Percentiles rank a stretch among this genome's conserved stretches.
These are phyloP conservation scores for Pelecanus crispus DNA, from an alignment of 2,113 vertebrate species.

Conservation along the genomic window DNA sequence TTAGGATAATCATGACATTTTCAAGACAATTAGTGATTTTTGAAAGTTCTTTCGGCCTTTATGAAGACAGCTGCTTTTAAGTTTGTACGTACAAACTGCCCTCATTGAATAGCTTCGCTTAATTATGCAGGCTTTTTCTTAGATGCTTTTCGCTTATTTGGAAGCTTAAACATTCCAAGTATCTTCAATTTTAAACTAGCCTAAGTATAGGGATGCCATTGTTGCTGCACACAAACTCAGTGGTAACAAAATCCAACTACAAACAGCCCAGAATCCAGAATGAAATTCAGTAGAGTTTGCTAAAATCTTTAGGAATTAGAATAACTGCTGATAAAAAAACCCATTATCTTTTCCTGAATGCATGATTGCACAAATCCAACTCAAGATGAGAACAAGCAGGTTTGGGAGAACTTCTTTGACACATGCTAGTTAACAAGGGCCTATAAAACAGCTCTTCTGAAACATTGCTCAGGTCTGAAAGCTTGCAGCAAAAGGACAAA, in stretches of 20 bases:
- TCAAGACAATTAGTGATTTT: background rate
- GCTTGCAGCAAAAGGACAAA: fast-evolving
- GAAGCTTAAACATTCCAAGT: background rate
- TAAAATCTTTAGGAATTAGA: background rate
- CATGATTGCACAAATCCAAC: background rate
- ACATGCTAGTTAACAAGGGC: background rate
- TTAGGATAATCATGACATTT: background rate
- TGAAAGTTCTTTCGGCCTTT: background rate
- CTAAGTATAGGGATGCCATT: background rate
- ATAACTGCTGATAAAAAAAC: background rate
- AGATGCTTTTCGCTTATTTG: background rate
- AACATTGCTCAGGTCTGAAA: background rate
- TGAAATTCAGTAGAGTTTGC: background rate
- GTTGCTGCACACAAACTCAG: background rate
- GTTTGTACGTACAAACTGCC: background rate
- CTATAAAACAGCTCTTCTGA: background rate
- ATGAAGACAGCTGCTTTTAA: background rate
- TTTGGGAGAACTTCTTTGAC: background rate
- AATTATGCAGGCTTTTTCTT: background rate
- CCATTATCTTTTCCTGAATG: background rate
- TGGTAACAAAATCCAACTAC: background rate
- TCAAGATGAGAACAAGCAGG: background rate
- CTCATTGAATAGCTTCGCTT: background rate
- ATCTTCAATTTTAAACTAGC: background rate
- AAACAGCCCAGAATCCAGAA: background rate